A percentile compares a stretch with the other conserved stretches of the same genome.
Conservation (phyloP, 2,888 invertebrate genomes). For the Litoditis marina region DNA sequence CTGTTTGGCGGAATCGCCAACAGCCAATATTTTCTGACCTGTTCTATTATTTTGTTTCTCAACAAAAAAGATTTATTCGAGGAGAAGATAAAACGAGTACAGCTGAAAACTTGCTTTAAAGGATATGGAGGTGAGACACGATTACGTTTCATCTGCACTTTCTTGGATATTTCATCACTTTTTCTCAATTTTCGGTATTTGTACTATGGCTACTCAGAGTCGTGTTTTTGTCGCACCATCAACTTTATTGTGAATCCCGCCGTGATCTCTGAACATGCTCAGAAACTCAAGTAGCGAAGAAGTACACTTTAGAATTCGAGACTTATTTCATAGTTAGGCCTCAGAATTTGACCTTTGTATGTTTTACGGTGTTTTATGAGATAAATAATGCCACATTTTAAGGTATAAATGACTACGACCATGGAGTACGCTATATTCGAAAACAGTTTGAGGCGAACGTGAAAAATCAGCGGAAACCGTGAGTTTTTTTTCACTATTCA, state of each 20-base stretch:
- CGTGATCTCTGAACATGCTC: no score
- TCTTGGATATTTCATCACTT: no score
- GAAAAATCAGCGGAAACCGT: constrained; percentile 7
- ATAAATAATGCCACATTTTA: not conserved
- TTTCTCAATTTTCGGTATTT: no score
- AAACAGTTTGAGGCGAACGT: constrained; percentile 11
- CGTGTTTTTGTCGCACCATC: no score
- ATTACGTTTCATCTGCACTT: no score
- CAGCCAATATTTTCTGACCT: constrained; percentile 40
- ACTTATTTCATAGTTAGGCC: no score
- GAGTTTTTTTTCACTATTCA: not conserved
- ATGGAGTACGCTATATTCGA: not conserved
- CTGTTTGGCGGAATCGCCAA: constrained; percentile 48
- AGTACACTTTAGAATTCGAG: no score
- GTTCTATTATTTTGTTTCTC: constrained; percentile 57
- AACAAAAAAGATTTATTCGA: constrained; percentile 58
- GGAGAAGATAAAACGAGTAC: constrained; percentile 46
- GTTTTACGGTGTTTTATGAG: no score
- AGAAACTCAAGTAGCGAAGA: no score
- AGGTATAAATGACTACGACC: not conserved
- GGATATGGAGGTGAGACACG: not conserved
- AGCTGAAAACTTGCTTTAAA: constrained; percentile 21
- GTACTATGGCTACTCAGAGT: no score
- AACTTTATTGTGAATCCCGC: no score
- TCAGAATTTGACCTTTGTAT: no score